Percentiles rank a stretch among this genome's conserved stretches.
These are phyloP conservation scores for Ciconia maguari DNA, from an alignment of 2,113 vertebrate species.

Conservation along the genomic window DNA sequence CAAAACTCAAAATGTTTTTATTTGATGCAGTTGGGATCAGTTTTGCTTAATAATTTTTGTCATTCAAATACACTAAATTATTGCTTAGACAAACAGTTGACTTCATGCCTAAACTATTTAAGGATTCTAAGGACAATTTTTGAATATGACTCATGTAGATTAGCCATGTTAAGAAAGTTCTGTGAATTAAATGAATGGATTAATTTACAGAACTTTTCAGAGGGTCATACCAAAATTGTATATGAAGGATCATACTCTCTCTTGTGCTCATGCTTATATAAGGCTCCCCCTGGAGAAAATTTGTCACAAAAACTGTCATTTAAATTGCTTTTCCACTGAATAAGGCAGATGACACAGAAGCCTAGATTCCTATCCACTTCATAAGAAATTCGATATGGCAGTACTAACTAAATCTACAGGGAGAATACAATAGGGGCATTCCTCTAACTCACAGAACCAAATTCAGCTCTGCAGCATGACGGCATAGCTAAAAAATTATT, in stretches of 20 bases:
- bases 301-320: not conserved
- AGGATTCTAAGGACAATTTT: not conserved
- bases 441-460: not conserved
- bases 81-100: not conserved
- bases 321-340: slow-evolving; percentile 39
- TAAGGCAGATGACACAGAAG: not conserved
- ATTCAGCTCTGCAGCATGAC: rapidly evolving
- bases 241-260: not conserved
- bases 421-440: not conserved
- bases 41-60: not conserved
- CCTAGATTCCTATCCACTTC: not conserved
- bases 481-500: not conserved
- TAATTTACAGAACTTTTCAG: slow-evolving; percentile 10
- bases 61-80: not conserved
- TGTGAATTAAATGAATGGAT: not conserved
- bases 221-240: not conserved
- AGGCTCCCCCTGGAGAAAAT: not conserved
- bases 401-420: not conserved
- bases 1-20: not conserved
- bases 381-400: not conserved
- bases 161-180: not conserved
- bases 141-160: not conserved
- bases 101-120: not conserved
- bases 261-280: not conserved
- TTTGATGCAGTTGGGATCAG: not conserved